Evolutionary conservation across 2,797 vertebrate species (phyloP).

Genomic region (Moxostoma hubbsi): DNA sequence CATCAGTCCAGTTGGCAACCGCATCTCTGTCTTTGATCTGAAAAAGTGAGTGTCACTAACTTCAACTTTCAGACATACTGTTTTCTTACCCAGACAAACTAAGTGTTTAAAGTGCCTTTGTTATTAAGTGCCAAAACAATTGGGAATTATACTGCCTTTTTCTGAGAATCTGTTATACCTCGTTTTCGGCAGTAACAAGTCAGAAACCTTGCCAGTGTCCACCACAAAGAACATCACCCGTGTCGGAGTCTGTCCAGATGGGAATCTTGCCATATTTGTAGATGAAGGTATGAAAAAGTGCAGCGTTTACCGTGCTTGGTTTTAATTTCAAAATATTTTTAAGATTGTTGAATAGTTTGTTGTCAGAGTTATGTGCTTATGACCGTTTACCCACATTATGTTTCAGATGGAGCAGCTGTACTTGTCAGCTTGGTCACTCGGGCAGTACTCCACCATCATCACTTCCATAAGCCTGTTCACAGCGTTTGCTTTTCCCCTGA

Average conservation of each 20-base stretch:
- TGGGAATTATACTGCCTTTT: neutral
- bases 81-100: neutral
- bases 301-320: neutral
- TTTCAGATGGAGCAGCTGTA: slow-evolving; percentile 86
- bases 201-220: slow-evolving; percentile 88
- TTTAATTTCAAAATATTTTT: no score
- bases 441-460: slow-evolving; percentile 88
- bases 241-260: slow-evolving; percentile 91
- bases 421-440: slow-evolving; percentile 87
- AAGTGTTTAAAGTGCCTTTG: neutral
- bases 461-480: slow-evolving; percentile 91
- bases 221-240: slow-evolving; percentile 88
- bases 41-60: slow-evolving; percentile 83
- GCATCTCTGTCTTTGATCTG: slow-evolving; percentile 90
- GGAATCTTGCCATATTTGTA: slow-evolving; percentile 86
- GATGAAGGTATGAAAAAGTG: slow-evolving; percentile 86
- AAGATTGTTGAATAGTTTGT: neutral
- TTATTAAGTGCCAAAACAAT: no score
- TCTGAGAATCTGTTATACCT: neutral
- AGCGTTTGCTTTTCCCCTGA: slow-evolving; percentile 91
- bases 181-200: slow-evolving; percentile 84
- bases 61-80: neutral
- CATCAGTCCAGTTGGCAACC: slow-evolving; percentile 93
- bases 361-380: neutral
- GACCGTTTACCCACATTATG: slow-evolving; percentile 18